Evolutionary conservation across 1,140 invertebrate genomes (phyloP).

Genomic region (Ylistrum balloti): DNA sequence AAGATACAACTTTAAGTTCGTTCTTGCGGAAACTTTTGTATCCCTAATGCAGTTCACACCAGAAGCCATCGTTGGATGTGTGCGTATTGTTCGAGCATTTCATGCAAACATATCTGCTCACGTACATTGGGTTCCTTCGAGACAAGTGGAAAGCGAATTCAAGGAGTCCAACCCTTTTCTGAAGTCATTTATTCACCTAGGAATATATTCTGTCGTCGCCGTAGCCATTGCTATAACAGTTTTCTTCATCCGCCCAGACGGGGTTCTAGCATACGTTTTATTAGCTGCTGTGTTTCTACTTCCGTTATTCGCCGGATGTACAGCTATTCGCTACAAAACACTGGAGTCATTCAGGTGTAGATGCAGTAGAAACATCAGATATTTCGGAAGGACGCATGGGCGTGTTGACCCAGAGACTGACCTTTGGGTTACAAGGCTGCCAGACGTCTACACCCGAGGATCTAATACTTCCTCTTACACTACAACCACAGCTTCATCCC

Average conservation of each 20-base stretch:
- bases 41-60: conserved; percentile 80
- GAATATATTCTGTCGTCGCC: conserved; percentile 72
- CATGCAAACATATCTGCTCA: conserved; percentile 71
- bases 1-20: conserved; percentile 72
- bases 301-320: not conserved
- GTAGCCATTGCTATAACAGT: conserved; percentile 61
- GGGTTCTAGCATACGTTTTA: not conserved
- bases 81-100: conserved; percentile 72
- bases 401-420: not conserved
- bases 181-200: conserved; percentile 75
- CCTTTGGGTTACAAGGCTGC: not conserved
- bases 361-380: not conserved
- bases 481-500: not conserved
- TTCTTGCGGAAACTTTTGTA: conserved; percentile 73
- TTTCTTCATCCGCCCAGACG: not conserved
- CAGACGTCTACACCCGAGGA: not conserved
- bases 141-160: conserved; percentile 77
- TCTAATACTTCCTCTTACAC: not conserved
- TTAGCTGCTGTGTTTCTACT: not conserved
- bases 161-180: conserved; percentile 73
- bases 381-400: not conserved
- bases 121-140: conserved; percentile 75
- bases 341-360: not conserved
- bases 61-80: conserved; percentile 75
- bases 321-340: not conserved